phyloP scores from a whole-genome alignment of 2,113 vertebrate genomes.

The Drymodes brunneopygia region DNA sequence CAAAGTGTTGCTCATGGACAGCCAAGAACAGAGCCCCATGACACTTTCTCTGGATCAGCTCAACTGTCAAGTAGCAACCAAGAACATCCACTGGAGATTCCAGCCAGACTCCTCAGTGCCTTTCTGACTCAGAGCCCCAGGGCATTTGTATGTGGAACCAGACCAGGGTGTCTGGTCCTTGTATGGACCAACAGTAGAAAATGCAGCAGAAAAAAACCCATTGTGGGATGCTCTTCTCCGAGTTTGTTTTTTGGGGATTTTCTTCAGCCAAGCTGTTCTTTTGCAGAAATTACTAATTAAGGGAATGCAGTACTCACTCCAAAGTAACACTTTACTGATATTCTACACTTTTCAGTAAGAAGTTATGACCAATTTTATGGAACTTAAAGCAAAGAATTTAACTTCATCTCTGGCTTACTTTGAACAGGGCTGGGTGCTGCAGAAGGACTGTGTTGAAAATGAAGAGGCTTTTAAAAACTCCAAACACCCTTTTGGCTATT shows the following conservation, averaged over 20 bases:
- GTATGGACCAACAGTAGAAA: background rate
- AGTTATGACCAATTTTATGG: rapidly evolving
- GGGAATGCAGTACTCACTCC: background rate
- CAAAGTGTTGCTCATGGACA: background rate
- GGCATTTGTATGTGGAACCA: background rate
- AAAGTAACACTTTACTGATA: background rate
- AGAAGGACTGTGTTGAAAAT: background rate
- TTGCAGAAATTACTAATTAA: background rate
- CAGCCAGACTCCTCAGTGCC: background rate
- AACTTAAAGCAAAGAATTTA: background rate
- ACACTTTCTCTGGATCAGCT: background rate
- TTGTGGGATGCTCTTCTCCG: background rate
- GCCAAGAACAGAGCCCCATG: background rate
- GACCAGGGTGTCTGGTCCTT: background rate
- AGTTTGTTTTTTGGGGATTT: background rate
- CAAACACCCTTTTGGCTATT: background rate
- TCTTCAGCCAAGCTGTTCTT: background rate
- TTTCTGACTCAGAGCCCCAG: background rate
- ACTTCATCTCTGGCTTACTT: background rate
- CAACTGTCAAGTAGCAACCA: background rate
- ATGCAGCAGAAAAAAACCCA: background rate
- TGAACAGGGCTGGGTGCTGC: background rate
- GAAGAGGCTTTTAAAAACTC: background rate
- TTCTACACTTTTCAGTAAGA: background rate
- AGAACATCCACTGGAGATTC: background rate